Conservation (phyloP, 2,888 invertebrate genomes). For the Orthosia gracilis region DNA sequence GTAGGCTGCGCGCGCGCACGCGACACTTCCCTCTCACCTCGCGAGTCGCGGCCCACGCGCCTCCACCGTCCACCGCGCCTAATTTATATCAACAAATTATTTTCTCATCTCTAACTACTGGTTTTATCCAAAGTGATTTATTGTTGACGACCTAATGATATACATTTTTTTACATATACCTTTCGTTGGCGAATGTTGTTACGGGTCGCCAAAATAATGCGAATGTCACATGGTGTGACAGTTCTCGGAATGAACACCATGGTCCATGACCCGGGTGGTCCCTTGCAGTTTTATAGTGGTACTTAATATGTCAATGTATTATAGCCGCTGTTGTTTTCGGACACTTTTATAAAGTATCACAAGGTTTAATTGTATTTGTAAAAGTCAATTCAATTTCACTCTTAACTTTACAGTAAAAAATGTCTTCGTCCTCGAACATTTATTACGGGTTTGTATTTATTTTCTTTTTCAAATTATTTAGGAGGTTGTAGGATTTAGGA, state of each 20-base stretch:
- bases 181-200: slow-evolving; percentile 54
- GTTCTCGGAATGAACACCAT: slow-evolving; percentile 74
- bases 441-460: slow-evolving; percentile 17
- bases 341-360: slow-evolving; percentile 73
- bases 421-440: slow-evolving; percentile 30
- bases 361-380: slow-evolving; percentile 66
- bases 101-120: slow-evolving; percentile 86
- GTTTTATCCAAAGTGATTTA: slow-evolving; percentile 79
- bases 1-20: slow-evolving; percentile 86
- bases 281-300: slow-evolving; percentile 76
- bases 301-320: slow-evolving; percentile 78
- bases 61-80: slow-evolving; percentile 66
- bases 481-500: slow-evolving; percentile 6
- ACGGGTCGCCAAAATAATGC: slow-evolving; percentile 73
- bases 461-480: slow-evolving; percentile 1
- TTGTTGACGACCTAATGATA: slow-evolving; percentile 67
- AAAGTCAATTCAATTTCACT: slow-evolving; percentile 61
- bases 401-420: slow-evolving; percentile 42
- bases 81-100: slow-evolving; percentile 87
- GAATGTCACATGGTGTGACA: slow-evolving; percentile 70
- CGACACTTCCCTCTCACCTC: slow-evolving; percentile 81
- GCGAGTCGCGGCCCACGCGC: slow-evolving; percentile 80
- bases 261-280: slow-evolving; percentile 75
- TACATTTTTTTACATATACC: slow-evolving; percentile 66
- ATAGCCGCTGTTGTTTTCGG: slow-evolving; percentile 74